Base-by-base conservation (phyloP, 2,888 invertebrate genomes). In the Papilio gigon region DNA sequence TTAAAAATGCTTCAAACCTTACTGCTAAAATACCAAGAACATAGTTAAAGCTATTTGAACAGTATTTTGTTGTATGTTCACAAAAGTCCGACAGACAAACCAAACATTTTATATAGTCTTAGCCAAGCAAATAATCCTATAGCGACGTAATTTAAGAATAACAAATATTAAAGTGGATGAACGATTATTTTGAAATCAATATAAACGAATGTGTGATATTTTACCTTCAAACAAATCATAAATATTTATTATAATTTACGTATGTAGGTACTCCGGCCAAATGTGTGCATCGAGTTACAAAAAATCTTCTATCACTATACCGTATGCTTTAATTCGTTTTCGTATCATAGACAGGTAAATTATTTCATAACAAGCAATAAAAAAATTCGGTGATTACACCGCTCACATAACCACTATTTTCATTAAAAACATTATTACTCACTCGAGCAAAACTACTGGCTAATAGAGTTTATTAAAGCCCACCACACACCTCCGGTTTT, bases 211-310 rank as follows among this genome's bases (percentile, higher is more conserved):
- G 22, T 30, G 44, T 20, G 30, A 62, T 62, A 42, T 62, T 62
- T 44, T 62, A 62, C 35, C 42, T 37, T 67, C 40, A 67, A 37
- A 58, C 25, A 65, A 56, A 62, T 47, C 68, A 78, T 75, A 17
- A 56, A 56, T 56, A 56, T 56, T 56, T 30, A 56, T 56, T 30
- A 56, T 56, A 30, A 30, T 30, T 17, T 17, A 9, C 27, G 30
- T n/a, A 27, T 27, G n/a, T n/a, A n/a, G 17, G 53, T 53, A 53
- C 53, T 53, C 5, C 27, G n/a, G 14, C 30, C 17, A 56, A 56
- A 30, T 27, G 6, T 30, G 30, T 17, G 14, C 30, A 56, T 53
- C 0, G 1, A 8, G 9, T 56, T 27, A 53, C 27, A 27, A 53
- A 53, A 50, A 53, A 27, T n/a, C 14, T 27, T 53, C 53, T 53